phyloP scores from a whole-genome alignment of 2,797 vertebrate species.

The Danio aesculapii region DNA sequence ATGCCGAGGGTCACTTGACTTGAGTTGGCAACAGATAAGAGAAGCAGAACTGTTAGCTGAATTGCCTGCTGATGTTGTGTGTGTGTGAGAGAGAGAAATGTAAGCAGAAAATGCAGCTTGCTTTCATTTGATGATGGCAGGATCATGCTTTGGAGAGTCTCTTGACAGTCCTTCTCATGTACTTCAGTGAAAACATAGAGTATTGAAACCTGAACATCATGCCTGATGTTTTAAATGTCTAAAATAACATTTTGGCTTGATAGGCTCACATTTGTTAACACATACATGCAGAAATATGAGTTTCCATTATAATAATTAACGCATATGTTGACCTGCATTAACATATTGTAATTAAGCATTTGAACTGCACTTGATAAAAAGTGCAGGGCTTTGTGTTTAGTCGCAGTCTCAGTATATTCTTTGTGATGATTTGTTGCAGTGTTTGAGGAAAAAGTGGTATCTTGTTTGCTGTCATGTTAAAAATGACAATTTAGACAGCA shows the following conservation, averaged over 20 bases:
- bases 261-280: neutral
- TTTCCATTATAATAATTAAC: neutral
- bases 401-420: neutral
- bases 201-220: neutral
- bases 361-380: neutral
- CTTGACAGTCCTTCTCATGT: neutral
- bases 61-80: neutral
- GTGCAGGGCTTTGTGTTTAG: neutral
- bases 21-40: conserved; percentile 9
- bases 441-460: neutral
- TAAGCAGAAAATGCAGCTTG: neutral
- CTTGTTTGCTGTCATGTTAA: neutral
- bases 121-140: conserved; percentile 13
- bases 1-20: conserved; percentile 30
- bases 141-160: conserved; percentile 8
- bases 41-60: neutral
- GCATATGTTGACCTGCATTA: neutral
- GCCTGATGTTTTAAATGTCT: neutral
- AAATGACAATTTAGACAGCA: neutral
- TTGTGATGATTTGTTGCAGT: neutral
- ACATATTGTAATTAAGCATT: neutral
- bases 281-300: neutral
- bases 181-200: neutral
- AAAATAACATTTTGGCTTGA: neutral
- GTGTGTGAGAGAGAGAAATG: neutral